A percentile compares a stretch with the other conserved stretches of the same genome.
Evolutionary conservation across 2,888 invertebrate species (phyloP).

Genomic region (Drosophila nr. perissopoda): DNA sequence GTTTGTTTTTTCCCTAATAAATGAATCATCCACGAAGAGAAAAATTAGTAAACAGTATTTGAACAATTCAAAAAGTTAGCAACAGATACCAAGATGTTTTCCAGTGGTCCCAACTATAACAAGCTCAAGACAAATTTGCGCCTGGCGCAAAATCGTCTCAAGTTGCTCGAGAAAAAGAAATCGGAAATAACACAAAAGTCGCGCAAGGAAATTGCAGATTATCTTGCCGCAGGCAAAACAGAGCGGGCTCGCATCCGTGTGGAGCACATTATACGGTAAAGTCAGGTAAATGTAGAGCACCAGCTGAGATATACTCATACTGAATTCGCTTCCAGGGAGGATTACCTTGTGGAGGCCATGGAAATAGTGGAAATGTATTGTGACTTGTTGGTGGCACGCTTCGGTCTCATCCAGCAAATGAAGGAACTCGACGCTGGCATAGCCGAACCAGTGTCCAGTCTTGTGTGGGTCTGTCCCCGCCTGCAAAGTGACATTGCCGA

Average conservation of each 20-base stretch:
- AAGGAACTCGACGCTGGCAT: constrained; percentile 98
- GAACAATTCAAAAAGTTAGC: constrained; percentile 20
- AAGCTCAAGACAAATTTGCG: constrained; percentile 98
- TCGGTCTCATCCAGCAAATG: constrained; percentile 98
- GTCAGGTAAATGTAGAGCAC: not conserved
- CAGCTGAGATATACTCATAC: not conserved
- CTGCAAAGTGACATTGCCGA: constrained; percentile 94
- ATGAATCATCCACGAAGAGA: constrained; percentile 59
- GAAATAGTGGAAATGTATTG: constrained; percentile 99
- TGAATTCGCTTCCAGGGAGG: constrained; percentile 89
- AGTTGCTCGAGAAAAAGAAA: constrained; percentile 98
- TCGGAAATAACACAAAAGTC: constrained; percentile 98
- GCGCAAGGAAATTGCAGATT: constrained; percentile 97
- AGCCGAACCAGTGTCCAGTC: constrained; percentile 96
- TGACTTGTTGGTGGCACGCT: constrained; percentile 97
- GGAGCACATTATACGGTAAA: constrained; percentile 96
- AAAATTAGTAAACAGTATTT: constrained; percentile 15
- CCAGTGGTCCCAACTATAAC: constrained; percentile 95
- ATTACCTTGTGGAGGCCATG: constrained; percentile 99
- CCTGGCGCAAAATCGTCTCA: constrained; percentile 96
- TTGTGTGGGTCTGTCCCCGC: constrained; percentile 97
- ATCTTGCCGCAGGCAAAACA: constrained; percentile 92
- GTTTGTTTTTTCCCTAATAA: constrained; percentile 59
- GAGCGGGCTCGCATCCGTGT: constrained; percentile 98
- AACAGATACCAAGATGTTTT: constrained; percentile 89